These are phyloP conservation scores for Popillia japonica DNA, from an alignment of 1,140 invertebrate species.

Conservation along the genomic window DNA sequence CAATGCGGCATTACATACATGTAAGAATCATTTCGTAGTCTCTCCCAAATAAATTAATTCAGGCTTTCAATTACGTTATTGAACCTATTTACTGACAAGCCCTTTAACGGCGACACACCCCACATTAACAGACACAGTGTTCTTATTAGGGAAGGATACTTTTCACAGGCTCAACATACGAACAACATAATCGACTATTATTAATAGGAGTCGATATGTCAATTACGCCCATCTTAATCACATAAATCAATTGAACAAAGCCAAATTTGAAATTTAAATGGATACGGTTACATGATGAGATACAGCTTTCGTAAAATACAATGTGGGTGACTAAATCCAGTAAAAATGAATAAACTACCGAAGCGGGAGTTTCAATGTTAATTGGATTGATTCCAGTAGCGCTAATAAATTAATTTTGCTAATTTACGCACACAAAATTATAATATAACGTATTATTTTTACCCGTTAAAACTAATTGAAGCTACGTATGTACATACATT, in stretches of 20 bases:
- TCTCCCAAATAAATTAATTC: constrained; percentile 13
- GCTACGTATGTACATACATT: too few species aligned
- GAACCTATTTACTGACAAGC: constrained; percentile 33
- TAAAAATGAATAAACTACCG: background rate
- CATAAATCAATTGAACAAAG: constrained; percentile 35
- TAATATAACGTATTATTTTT: too few species aligned
- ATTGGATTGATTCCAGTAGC: too few species aligned
- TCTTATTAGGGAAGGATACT: background rate
- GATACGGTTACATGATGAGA: background rate
- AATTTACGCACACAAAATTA: too few species aligned
- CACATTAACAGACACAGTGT: background rate
- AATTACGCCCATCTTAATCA: constrained; percentile 32
- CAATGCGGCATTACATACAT: background rate
- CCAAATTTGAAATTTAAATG: constrained; percentile 31
- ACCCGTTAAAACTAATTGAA: too few species aligned
- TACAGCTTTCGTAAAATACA: background rate
- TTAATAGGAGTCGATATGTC: constrained; percentile 31
- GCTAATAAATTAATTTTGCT: too few species aligned
- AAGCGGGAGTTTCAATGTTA: background rate
- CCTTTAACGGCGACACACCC: constrained; percentile 18
- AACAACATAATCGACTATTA: constrained; percentile 21
- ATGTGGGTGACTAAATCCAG: background rate
- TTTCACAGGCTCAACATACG: background rate
- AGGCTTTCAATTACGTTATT: constrained; percentile 10
- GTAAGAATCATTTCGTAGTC: background rate